Evolutionary conservation across 2,113 vertebrate species (phyloP).

Genomic region (Beaufortia kweichowensis): DNA sequence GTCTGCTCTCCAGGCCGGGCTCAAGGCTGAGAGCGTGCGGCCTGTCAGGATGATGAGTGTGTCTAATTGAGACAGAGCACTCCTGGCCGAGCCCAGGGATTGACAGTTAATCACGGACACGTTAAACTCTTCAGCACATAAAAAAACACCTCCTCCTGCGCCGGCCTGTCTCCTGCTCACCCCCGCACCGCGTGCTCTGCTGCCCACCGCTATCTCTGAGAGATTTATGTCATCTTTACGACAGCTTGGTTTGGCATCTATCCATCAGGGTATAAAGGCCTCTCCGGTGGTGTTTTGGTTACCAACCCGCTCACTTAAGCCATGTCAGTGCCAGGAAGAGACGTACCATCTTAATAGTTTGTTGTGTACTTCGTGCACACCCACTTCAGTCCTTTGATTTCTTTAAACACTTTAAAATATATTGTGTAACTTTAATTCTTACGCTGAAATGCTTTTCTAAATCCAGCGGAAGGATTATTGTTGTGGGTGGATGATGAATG

Average conservation of each 20-base stretch:
- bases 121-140: constrained; percentile 69
- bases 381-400: neutral
- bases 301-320: neutral
- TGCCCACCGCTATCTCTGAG: constrained; percentile 61
- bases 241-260: constrained; percentile 63
- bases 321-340: constrained; percentile 15
- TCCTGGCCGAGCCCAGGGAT: constrained; percentile 62
- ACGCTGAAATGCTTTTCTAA: constrained; percentile 4
- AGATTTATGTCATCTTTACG: constrained; percentile 65
- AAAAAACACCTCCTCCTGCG: constrained; percentile 60
- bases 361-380: neutral
- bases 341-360: neutral
- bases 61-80: constrained; percentile 64
- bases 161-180: constrained; percentile 44
- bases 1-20: constrained; percentile 41
- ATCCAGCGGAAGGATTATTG: neutral
- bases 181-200: constrained; percentile 36
- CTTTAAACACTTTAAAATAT: too few species aligned
- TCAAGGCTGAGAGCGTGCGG: constrained; percentile 69
- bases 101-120: constrained; percentile 77
- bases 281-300: constrained; percentile 36
- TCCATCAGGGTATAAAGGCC: constrained; percentile 60
- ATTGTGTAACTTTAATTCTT: neutral
- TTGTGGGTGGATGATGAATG: constrained; percentile 4
- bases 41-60: constrained; percentile 70